Conservation (phyloP, 1,140 invertebrate genomes). For the Danaus plexippus region DNA sequence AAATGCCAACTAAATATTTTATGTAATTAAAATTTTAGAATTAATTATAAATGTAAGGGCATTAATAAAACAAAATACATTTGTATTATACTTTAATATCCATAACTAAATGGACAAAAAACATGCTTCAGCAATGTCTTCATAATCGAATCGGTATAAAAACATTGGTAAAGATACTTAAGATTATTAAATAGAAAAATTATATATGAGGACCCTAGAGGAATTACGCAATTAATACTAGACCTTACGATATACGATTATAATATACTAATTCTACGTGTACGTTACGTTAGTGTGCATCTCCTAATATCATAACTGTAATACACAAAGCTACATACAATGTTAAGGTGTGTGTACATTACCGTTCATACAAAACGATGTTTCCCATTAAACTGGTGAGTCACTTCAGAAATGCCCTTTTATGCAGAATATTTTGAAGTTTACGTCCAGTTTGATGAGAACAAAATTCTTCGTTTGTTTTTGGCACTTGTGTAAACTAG, state of each 20-base stretch:
- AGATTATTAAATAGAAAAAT: conserved; percentile 63
- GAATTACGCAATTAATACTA: conserved; percentile 56
- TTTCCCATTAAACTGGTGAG: no score
- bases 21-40: no score
- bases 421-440: no score
- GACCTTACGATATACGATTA: conserved; percentile 50
- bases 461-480: background rate
- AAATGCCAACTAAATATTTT: no score
- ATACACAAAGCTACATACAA: conserved; percentile 12
- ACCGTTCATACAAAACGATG: background rate
- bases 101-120: conserved; percentile 65
- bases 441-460: no score
- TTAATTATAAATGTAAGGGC: background rate
- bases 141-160: conserved; percentile 48
- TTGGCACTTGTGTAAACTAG: conserved; percentile 10
- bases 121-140: conserved; percentile 56
- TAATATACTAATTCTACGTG: conserved; percentile 47
- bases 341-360: conserved; percentile 18
- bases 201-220: conserved; percentile 56
- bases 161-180: conserved; percentile 58
- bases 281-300: conserved; percentile 42
- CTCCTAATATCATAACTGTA: conserved; percentile 23
- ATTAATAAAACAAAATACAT: conserved; percentile 30
- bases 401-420: no score
- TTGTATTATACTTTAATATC: conserved; percentile 62